Evolutionary conservation across 2,113 vertebrate genomes (phyloP).

Genomic region (Aleadryas rufinucha): DNA sequence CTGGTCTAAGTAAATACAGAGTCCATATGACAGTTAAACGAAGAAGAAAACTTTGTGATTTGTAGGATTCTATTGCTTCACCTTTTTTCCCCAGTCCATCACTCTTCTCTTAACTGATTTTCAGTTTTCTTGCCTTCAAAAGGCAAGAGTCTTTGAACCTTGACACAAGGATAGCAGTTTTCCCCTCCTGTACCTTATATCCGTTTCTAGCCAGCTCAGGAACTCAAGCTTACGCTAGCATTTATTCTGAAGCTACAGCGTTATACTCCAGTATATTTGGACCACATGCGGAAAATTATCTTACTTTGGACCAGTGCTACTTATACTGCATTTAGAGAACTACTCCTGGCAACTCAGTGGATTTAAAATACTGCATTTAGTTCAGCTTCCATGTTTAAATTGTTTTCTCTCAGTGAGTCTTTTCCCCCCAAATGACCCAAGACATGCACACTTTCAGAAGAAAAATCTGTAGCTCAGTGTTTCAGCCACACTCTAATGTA

Average conservation of each 20-base stretch:
- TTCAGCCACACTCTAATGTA: background rate
- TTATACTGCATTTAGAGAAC: background rate
- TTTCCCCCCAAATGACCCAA: fast-evolving
- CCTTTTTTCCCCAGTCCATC: fast-evolving
- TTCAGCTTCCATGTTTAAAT: background rate
- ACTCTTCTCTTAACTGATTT: background rate
- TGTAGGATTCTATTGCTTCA: background rate
- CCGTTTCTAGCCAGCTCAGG: background rate
- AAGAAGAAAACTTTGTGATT: background rate
- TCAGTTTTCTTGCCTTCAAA: background rate
- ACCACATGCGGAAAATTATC: background rate
- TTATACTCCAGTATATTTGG: background rate
- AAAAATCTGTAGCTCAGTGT: background rate
- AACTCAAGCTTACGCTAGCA: background rate
- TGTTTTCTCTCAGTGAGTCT: background rate
- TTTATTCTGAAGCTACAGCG: background rate
- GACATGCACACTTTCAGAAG: background rate
- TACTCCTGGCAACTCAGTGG: background rate
- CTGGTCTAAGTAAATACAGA: background rate
- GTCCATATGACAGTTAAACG: background rate
- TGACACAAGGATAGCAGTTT: background rate
- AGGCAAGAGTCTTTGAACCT: background rate
- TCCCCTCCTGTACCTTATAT: background rate
- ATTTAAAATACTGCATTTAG: background rate
- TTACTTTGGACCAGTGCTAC: background rate